Evolutionary conservation across 1,140 invertebrate species (phyloP).

Genomic region (Neodiprion virginianus): DNA sequence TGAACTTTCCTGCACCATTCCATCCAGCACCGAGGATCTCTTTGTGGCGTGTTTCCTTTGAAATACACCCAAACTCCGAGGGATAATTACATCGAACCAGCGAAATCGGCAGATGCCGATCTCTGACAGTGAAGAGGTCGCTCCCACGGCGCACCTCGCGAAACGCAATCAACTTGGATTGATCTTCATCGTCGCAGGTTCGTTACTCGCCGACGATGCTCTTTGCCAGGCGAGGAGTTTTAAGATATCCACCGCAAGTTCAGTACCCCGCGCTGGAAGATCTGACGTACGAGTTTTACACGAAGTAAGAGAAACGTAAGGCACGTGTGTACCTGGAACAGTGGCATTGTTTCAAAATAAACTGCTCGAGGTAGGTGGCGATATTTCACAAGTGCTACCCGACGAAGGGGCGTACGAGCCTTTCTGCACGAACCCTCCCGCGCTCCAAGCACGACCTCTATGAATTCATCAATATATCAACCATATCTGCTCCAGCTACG

Average conservation of each 20-base stretch:
- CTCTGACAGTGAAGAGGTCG: conserved; percentile 3
- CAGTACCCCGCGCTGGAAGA: background rate
- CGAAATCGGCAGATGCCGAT: background rate
- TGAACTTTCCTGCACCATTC: background rate
- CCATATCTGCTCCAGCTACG: conserved; percentile 22
- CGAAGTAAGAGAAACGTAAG: background rate
- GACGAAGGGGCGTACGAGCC: conserved; percentile 20
- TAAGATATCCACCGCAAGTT: background rate
- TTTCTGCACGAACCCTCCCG: conserved; percentile 18
- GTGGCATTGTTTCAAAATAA: conserved; percentile 40
- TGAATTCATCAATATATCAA: conserved; percentile 43
- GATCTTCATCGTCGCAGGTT: background rate
- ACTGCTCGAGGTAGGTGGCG: conserved; percentile 40
- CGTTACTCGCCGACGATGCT: background rate
- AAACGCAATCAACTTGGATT: background rate
- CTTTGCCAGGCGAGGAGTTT: background rate
- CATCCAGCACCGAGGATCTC: background rate
- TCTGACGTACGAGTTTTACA: background rate
- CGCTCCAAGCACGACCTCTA: conserved; percentile 31
- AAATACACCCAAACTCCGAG: background rate
- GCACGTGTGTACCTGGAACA: conserved; percentile 17
- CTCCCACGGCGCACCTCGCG: background rate
- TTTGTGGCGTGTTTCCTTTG: background rate
- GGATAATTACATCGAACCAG: background rate
- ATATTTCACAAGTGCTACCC: conserved; percentile 28